Evolutionary conservation across 2,888 invertebrate species (phyloP).

Genomic region (Cistogaster globosa): DNA sequence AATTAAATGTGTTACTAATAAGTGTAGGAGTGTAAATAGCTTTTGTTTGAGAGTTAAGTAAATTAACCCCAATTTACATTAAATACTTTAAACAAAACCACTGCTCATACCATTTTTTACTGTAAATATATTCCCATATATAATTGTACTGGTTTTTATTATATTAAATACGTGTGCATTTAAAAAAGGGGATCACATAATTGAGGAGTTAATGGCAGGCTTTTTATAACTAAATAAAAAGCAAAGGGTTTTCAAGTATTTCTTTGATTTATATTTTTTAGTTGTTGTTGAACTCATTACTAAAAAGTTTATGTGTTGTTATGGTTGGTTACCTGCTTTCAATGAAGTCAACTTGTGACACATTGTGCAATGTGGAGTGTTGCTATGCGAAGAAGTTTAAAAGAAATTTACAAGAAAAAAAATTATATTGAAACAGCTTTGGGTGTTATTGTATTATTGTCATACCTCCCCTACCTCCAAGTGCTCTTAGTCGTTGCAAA

Average conservation of each 20-base stretch:
- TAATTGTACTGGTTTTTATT: constrained; percentile 40
- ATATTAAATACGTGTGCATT: constrained; percentile 34
- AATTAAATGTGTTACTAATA: neutral
- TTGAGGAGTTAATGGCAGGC: neutral
- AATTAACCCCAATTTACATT: constrained; percentile 63
- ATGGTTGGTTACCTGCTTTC: constrained; percentile 45
- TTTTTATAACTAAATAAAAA: neutral
- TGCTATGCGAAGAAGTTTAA: neutral
- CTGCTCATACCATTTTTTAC: neutral
- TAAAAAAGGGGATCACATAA: neutral
- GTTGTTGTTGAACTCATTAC: constrained; percentile 46
- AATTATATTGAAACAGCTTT: neutral
- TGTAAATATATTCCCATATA: constrained; percentile 42
- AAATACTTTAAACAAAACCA: constrained; percentile 42
- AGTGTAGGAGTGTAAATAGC: constrained; percentile 1
- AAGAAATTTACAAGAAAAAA: neutral
- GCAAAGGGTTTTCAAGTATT: constrained; percentile 4
- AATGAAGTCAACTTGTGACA: constrained; percentile 26
- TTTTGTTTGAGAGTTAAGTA: constrained; percentile 44
- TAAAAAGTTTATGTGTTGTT: constrained; percentile 32
- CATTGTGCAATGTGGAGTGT: neutral
- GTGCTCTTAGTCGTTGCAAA: too few species aligned
- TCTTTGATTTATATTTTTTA: neutral
- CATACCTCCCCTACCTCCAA: too few species aligned
- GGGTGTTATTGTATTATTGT: too few species aligned